Conservation (phyloP, 2,888 invertebrate species). For the Galeopsomyia nigrocyanea region DNA sequence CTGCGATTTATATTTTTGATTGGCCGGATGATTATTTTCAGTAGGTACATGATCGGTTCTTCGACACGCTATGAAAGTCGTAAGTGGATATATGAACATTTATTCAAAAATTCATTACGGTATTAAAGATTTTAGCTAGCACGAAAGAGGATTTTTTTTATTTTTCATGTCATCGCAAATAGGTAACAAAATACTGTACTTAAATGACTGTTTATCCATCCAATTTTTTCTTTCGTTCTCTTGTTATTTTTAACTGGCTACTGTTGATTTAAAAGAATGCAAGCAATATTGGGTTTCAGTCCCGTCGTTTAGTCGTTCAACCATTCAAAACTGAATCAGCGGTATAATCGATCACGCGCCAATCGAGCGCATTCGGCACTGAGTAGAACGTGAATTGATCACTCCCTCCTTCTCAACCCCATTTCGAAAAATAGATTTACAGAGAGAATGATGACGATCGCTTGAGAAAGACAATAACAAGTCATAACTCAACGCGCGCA, state of each 20-base stretch:
- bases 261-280: background rate
- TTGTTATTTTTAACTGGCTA: background rate
- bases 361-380: background rate
- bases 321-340: conserved; percentile 14
- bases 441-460: background rate
- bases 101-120: background rate
- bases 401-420: background rate
- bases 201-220: background rate
- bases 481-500: background rate
- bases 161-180: background rate
- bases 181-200: background rate
- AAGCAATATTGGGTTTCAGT: background rate
- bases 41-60: too few species aligned
- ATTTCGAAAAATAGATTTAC: background rate
- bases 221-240: background rate
- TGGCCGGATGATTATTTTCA: too few species aligned
- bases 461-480: conserved; percentile 9
- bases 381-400: conserved; percentile 21
- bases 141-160: too few species aligned
- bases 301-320: background rate
- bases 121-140: background rate
- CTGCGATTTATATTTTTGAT: too few species aligned
- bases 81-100: too few species aligned
- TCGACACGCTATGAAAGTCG: too few species aligned
- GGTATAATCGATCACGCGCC: conserved; percentile 15